These are phyloP conservation scores for Microplitis manilae DNA, from an alignment of 2,888 invertebrate species.

Conservation along the genomic window DNA sequence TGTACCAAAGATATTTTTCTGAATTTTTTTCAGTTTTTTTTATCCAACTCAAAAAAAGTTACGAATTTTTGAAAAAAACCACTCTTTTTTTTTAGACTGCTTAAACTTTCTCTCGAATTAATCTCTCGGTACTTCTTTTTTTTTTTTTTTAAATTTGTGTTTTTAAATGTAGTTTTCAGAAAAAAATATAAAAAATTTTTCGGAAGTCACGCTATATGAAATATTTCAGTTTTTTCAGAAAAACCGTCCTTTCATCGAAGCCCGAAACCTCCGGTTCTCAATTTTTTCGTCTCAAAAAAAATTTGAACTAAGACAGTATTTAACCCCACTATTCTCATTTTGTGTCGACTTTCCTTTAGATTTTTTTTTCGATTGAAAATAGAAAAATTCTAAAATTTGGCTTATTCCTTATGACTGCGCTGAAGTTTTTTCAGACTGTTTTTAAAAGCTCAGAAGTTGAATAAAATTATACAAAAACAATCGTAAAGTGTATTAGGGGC, in stretches of 20 bases:
- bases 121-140: neutral
- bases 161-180: neutral
- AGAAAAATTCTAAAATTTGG: no score
- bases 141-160: conserved; percentile 13
- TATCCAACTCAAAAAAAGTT: conserved; percentile 1
- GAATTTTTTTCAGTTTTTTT: conserved; percentile 22
- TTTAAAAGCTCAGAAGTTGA: no score
- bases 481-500: no score
- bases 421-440: no score
- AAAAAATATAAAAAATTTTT: no score
- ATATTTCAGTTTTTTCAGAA: neutral
- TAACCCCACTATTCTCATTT: neutral
- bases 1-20: neutral
- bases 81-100: neutral
- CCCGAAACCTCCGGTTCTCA: neutral
- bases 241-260: conserved; percentile 1
- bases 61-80: neutral
- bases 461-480: no score
- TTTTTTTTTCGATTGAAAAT: neutral
- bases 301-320: conserved; percentile 12
- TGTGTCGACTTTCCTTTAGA: conserved; percentile 5
- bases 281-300: neutral
- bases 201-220: no score
- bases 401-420: no score
- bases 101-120: no score